Base-by-base conservation (phyloP, 2,797 vertebrate species). In the Coregonus suidteri region DNA sequence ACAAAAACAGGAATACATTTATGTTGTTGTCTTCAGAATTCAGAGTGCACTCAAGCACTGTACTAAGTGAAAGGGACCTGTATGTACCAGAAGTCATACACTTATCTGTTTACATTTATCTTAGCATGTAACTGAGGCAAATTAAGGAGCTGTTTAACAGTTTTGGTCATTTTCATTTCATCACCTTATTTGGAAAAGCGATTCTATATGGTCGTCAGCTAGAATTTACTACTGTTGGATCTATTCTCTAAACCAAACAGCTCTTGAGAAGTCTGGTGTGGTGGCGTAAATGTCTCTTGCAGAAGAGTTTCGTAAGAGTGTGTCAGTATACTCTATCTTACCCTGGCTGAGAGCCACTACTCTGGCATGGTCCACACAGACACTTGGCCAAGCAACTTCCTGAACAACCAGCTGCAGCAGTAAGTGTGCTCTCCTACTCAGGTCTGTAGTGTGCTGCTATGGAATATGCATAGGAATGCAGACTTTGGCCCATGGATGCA, bases 371-470 rank as follows among this genome's bases (percentile, higher is more conserved):
- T 20, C 71, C 71, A 59, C 3, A 0, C 4, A 4, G 1, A 5
- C 82, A 52, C 76, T 37, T 70, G 79, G 91, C 91, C 91, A 82
- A 91, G 90, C 84, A 87, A 86, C 88, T 91, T 93, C 90, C 90
- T 91, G 86, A 87, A 90, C 91, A 96, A 96, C 90, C 94, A 94
- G 88, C 89, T 83, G 82, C 91, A 93, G 25, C 95, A 93, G 91
- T 92, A 94, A 95, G 92, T 92, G 95, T 94, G 81, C 86, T 82
- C 71, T 79, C 83, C 80, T 54, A 62, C 77, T 84, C 25, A 79
- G 77, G 84, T 82, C 77, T 53, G 65, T 47, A 62, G 41, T 47
- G 41, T 47, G 41, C 9, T 47, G 41, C 31, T 83, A 80, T 79
- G 76, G 9, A 47, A 47, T 1, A 80, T 82, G 82, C 82, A 1